These are phyloP conservation scores for Argyra leucocephala DNA, from an alignment of 2,888 invertebrate species.

Conservation along the genomic window DNA sequence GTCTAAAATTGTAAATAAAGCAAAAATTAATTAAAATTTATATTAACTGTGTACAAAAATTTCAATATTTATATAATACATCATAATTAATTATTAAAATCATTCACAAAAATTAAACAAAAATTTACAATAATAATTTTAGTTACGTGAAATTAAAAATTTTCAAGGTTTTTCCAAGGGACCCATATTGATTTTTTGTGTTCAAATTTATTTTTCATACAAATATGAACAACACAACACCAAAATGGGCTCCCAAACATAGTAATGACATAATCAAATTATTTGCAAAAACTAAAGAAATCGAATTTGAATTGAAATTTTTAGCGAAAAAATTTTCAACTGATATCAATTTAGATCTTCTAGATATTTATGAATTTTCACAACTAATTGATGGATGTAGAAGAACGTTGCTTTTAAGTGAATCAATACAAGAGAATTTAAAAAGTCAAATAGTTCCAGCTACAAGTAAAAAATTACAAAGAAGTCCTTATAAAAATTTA, in stretches of 20 bases:
- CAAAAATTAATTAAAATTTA: background rate
- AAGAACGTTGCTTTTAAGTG: constrained; percentile 21
- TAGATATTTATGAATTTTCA: constrained; percentile 34
- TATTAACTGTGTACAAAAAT: background rate
- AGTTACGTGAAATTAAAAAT: too few relatives aligned
- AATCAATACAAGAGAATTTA: constrained; percentile 20
- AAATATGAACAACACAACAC: constrained; percentile 7
- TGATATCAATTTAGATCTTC: constrained; percentile 39
- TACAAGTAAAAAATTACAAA: constrained; percentile 35
- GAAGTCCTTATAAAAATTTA: constrained; percentile 39
- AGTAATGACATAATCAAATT: constrained; percentile 8
- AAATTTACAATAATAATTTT: background rate
- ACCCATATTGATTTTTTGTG: background rate
- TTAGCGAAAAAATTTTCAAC: constrained; percentile 39
- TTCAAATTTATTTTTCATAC: too few relatives aligned
- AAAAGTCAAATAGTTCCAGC: constrained; percentile 18
- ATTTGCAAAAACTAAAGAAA: constrained; percentile 36
- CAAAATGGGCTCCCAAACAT: constrained; percentile 12
- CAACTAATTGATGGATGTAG: constrained; percentile 31
- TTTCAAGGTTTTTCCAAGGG: too few relatives aligned
- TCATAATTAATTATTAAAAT: background rate
- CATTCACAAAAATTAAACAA: background rate
- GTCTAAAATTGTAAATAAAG: background rate
- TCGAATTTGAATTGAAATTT: constrained; percentile 36
- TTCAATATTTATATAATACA: too few relatives aligned